These are phyloP conservation scores for Catostylus mosaicus DNA, from an alignment of 30 jellyfish, hydroid and myxozoan species.

Conservation along the genomic window DNA sequence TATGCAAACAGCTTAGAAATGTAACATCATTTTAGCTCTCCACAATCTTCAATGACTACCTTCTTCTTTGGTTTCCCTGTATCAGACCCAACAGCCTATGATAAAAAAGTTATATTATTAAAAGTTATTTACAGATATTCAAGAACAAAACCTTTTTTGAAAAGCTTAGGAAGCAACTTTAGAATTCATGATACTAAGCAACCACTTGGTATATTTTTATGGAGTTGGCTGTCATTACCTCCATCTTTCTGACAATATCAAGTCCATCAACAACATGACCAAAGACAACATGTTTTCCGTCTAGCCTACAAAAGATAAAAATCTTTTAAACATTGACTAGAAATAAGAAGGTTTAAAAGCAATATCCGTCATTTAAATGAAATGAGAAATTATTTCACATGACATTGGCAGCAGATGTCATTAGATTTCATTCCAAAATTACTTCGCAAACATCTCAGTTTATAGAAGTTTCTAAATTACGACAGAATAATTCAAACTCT, in stretches of 20 bases:
- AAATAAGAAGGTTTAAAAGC: not conserved
- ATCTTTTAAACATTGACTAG: not conserved
- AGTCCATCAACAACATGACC: conserved; percentile 91
- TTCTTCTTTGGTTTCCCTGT: conserved; percentile 86
- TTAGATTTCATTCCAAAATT: too few relatives aligned
- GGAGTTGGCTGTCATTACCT: conserved; percentile 55
- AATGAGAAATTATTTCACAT: too few relatives aligned
- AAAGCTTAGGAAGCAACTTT: too few relatives aligned
- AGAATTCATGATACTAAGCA: too few relatives aligned
- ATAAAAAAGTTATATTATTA: not conserved
- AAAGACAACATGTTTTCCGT: conserved; percentile 97
- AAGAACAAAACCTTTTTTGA: not conserved
- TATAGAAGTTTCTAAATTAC: too few relatives aligned
- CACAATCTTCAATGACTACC: conserved; percentile 97
- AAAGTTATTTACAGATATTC: not conserved
- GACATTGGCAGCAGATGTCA: too few relatives aligned
- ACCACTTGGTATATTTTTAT: too few relatives aligned
- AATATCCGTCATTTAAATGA: too few relatives aligned
- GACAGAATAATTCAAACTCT: conserved; percentile 7
- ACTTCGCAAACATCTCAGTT: too few relatives aligned
- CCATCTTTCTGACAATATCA: conserved; percentile 89
- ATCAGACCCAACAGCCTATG: conserved; percentile 83
- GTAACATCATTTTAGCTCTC: conserved; percentile 67
- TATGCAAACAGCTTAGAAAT: not conserved
- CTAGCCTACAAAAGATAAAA: conserved; percentile 66